Conservation (phyloP, 2,113 vertebrate genomes). For the Pantherophis guttatus region DNA sequence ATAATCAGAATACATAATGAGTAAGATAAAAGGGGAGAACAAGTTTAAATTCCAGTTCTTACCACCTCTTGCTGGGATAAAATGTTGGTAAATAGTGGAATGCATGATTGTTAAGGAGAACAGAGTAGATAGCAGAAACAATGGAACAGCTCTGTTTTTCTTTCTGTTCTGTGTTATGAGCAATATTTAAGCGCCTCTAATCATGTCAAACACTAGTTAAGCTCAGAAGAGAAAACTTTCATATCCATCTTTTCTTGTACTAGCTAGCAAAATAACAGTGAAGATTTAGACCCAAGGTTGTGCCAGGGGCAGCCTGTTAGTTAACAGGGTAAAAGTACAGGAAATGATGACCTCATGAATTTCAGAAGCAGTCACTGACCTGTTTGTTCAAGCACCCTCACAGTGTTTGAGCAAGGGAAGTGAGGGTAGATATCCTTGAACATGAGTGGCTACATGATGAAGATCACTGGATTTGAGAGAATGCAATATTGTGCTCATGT, state of each 20-base stretch:
- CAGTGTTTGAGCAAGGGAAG: background rate
- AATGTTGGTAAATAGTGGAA: background rate
- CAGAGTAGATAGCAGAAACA: background rate
- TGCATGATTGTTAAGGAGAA: background rate
- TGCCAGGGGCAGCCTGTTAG: background rate
- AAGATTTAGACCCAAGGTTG: too few relatives aligned
- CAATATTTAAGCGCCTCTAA: background rate
- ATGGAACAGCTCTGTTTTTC: background rate
- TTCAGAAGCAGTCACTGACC: background rate
- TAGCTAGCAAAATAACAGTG: background rate
- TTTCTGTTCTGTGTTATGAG: background rate
- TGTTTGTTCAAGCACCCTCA: background rate
- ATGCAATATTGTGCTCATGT: background rate
- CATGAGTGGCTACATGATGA: background rate
- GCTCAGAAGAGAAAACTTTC: background rate
- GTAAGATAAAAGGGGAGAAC: background rate
- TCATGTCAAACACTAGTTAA: background rate
- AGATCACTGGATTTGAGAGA: background rate
- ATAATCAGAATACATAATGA: background rate
- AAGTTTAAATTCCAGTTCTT: background rate
- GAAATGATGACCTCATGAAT: background rate
- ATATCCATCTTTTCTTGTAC: background rate
- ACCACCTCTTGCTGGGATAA: too few relatives aligned
- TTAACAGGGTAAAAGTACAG: background rate
- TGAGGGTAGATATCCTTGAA: background rate